Evolutionary conservation across 2,888 invertebrate species (phyloP), one percentile per base, ranked within the genome.

Genomic region (Myopa testacea): DNA sequence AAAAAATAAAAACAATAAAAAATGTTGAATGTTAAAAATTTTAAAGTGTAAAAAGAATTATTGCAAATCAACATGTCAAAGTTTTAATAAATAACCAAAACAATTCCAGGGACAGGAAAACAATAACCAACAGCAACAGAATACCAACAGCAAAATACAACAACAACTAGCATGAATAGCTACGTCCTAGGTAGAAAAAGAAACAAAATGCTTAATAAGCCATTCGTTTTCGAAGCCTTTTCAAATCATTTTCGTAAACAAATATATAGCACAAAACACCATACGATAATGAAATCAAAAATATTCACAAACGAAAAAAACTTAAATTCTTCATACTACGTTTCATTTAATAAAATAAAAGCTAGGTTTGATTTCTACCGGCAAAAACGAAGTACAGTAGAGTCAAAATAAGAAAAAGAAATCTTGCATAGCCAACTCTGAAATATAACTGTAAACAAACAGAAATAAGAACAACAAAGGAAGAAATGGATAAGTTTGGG

Each of bases 241-340:
- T 63, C 63, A 65, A 45, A 58, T 69, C 68, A 71, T 60, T 74
- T 80, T 82, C 76, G 84, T 84, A 84, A 84, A 84, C 84, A 84
- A 84, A 84, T 82, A 78, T 72, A 45, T 67, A 81, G 73, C 78
- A 69, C 81, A 84, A 84, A 84, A 80, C 78, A 79, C 79, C 84
- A 83, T 80, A 19, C 67, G 52, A 60, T 79, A 82, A 82, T 81
- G 26, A 37, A 34, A 38, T 26, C 60, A 68, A 38, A 60, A 16
- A 75, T 38, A 75, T 12, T 50, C n/a, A 37, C 7, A 7, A 38
- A 38, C 55, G 19, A 67, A 6, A 55, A 40, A 67, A 73, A n/a
- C 62, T 4, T 38, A 34, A 40, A 70, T 7, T 12, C 34, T 65
- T 38, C 4, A 16, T 16, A 65, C n/a, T 65, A 12, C 55, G 55